phyloP scores from a whole-genome alignment of 2,113 vertebrate genomes.

The Tiliqua scincoides region DNA sequence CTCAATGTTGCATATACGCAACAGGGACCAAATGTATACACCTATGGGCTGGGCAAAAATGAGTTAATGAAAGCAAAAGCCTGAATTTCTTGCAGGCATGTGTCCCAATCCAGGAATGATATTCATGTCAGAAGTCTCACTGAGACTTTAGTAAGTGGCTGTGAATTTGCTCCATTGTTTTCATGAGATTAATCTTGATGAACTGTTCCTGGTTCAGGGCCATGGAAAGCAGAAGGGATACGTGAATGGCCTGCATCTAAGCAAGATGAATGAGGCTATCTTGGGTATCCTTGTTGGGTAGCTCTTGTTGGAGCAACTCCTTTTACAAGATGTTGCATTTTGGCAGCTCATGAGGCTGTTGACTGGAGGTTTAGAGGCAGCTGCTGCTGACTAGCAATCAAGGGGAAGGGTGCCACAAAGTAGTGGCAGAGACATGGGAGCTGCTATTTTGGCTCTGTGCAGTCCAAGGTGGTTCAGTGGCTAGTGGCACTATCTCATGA shows the following conservation, averaged over 20 bases:
- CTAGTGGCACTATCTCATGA: background rate
- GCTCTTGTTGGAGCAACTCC: background rate
- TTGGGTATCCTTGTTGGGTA: background rate
- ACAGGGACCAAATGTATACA: too few relatives aligned
- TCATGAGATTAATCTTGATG: too few relatives aligned
- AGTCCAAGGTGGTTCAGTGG: background rate
- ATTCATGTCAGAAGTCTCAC: too few relatives aligned
- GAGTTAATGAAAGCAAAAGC: too few relatives aligned
- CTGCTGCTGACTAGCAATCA: background rate
- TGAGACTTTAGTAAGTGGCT: too few relatives aligned
- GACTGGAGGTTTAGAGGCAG: background rate
- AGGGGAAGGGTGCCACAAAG: background rate
- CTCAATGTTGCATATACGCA: too few relatives aligned
- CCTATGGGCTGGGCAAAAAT: too few relatives aligned
- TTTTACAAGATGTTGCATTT: background rate
- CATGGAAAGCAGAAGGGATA: background rate
- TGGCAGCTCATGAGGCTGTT: background rate
- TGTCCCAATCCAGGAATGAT: background rate
- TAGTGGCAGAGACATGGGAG: background rate
- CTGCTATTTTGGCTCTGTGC: background rate
- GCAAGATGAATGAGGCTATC: background rate
- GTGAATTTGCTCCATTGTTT: too few relatives aligned
- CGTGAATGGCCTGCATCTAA: background rate
- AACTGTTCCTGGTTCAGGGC: background rate
- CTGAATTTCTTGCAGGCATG: background rate